A percentile compares a stretch with the other conserved stretches of the same genome.
phyloP scores from a whole-genome alignment of 2,888 invertebrate genomes.

The Allophyes oxyacanthae region DNA sequence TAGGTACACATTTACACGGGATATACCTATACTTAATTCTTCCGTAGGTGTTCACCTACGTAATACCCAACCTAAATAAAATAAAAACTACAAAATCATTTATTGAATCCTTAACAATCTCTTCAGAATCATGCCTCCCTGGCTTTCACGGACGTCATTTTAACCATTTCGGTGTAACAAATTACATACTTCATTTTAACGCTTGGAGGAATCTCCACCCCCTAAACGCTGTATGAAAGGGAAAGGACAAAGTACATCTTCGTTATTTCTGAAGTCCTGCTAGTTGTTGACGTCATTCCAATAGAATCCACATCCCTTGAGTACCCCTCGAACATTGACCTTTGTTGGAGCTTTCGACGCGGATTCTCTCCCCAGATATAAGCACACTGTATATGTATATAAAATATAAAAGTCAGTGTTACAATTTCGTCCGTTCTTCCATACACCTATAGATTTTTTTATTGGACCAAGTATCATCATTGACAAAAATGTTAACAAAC shows the following conservation, averaged over 20 bases:
- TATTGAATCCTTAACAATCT: conserved; percentile 26
- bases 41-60: no score
- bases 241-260: conserved; percentile 73
- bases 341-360: conserved; percentile 49
- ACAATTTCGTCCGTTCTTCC: background rate
- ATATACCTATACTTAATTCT: no score
- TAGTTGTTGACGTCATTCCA: conserved; percentile 90
- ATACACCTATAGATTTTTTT: no score
- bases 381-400: no score
- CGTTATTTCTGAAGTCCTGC: conserved; percentile 78
- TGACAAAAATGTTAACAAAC: conserved; percentile 23
- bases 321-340: conserved; percentile 80
- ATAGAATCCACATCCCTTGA: conserved; percentile 86
- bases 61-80: no score
- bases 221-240: conserved; percentile 60
- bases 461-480: conserved; percentile 33
- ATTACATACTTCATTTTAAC: conserved; percentile 57
- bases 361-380: conserved; percentile 7
- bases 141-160: conserved; percentile 72
- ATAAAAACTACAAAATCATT: background rate
- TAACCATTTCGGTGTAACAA: conserved; percentile 76
- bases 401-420: no score
- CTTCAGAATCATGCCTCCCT: conserved; percentile 63
- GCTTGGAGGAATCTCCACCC: conserved; percentile 46
- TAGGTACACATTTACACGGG: no score